Evolutionary conservation across 1,140 invertebrate species (phyloP), one percentile per base, ranked within the genome.

Genomic region (Drosophila lacertosa): DNA sequence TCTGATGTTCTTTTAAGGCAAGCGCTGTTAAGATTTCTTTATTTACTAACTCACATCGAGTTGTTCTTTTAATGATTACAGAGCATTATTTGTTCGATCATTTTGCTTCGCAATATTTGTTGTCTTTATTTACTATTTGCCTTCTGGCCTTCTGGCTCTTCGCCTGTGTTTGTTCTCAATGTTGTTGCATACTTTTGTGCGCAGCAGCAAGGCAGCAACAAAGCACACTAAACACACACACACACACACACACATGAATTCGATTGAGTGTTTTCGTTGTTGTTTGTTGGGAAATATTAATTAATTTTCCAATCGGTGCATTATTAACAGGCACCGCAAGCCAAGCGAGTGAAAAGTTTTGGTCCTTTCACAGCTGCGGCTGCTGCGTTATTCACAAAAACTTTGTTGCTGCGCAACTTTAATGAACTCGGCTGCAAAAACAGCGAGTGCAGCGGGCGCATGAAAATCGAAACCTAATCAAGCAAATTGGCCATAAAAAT

Each of bases 401-500:
- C 59, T 74, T 74, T 77, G 48, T 66, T 80, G 29, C 18, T 62
- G 15, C 22, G 57, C 55, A 67, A 79, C 80, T 79, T 79, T 76
- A 76, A 84, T 76, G 72, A 84, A 79, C 59, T 60, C 6, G 24
- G 57, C 42, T 64, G 29, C 51, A 22, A 32, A 40, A 35, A 40
- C 51, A 45, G 53, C 58, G 55, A 75, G 71, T 83, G 80, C 79
- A 83, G 67, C 69, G 71, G 76, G 72, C 67, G 81, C 73, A 80
- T 83, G 76, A 84, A 86, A 86, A 84, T 84, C 81, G 81, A 86
- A 86, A 86, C 77, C 81, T 88, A 88, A 86, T 86, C 81, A 86
- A 88, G 82, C 81, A 88, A 88, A 86, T 86, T 86, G 81, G 77
- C 81, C 81, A 86, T 86, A 86, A 86, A 86, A 88, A 86, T 88